Evolutionary conservation across 2,113 vertebrate genomes (phyloP).

Genomic region (Caretta caretta): DNA sequence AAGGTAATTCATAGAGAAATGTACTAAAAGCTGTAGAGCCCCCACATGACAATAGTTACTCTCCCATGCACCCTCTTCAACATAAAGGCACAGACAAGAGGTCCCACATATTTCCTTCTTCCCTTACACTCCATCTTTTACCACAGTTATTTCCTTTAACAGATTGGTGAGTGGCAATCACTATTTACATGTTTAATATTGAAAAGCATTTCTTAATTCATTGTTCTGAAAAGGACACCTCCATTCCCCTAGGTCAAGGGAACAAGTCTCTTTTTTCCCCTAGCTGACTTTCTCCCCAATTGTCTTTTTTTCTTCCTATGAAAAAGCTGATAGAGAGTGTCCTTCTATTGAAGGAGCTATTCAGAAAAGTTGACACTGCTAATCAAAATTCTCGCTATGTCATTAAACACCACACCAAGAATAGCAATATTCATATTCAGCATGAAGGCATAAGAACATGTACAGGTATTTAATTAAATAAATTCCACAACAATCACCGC

Average conservation of each 20-base stretch:
- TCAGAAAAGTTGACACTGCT: constrained; percentile 41
- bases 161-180: constrained; percentile 13
- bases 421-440: constrained; percentile 4
- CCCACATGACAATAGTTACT: background rate
- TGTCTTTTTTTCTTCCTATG: constrained; percentile 37
- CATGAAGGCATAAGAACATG: background rate
- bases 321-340: constrained; percentile 57
- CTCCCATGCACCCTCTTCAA: constrained; percentile 11
- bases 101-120: constrained; percentile 15
- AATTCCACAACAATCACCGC: background rate
- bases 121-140: constrained; percentile 27
- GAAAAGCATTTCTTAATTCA: constrained; percentile 56
- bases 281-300: constrained; percentile 46
- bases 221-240: constrained; percentile 47
- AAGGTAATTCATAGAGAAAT: constrained; percentile 9
- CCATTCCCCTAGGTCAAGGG: constrained; percentile 69
- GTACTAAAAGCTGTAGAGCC: background rate
- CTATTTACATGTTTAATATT: constrained; percentile 69
- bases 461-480: background rate
- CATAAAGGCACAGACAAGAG: constrained; percentile 44
- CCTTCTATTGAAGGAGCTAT: constrained; percentile 51
- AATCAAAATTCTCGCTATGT: constrained; percentile 39
- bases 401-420: constrained; percentile 10
- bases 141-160: constrained; percentile 8
- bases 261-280: constrained; percentile 49